Evolutionary conservation across 2,113 vertebrate species (phyloP), one percentile per base, ranked within the genome.

Genomic region (Esox niger): DNA sequence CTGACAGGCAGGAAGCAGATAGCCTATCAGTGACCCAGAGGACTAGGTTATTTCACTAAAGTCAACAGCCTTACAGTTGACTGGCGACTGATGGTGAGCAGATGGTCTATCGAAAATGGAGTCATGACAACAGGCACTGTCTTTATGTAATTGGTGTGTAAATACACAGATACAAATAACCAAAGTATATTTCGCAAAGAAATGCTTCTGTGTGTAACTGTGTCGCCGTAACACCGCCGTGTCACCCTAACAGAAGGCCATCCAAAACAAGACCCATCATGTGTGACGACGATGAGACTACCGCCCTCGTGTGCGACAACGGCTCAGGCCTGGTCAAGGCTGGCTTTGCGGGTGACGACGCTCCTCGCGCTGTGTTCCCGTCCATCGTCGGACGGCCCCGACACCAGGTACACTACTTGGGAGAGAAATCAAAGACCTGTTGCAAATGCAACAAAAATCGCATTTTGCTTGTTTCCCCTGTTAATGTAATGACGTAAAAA

Each of bases 241-340:
- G 73, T 71, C 70, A 26, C n/a, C 33, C 29, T 55, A 25, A 26
- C 5, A 85, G 64, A 82, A 91, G 84, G 80, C 79, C 81, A 87
- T 49, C 79, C 74, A 54, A 66, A 78, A 81, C 76, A 81, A 20
- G 69, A 85, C 69, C 84, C 91, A 83, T 78, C 86, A 99, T 99
- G 97, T 99, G 97, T 59, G 97, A 99, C 88, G 97, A 99, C 74
- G 93, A 94, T 29, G 97, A 99, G 84, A 98, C 95, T 82, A 98
- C 97, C 0, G 97, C 97, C 13, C 91, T 98, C 0, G 97, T 99
- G 81, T 98, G 96, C 3, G 97, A 98, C 91, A 99, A 99, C 1
- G 97, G 97, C 84, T 99, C 97, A 7, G 97, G 97, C 84, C 91
- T 99, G 86, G 97, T 97, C 87, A 99, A 99, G 90, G 97, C 97